Evolutionary conservation across 2,797 vertebrate species (phyloP).

Genomic region (Paguma larvata): DNA sequence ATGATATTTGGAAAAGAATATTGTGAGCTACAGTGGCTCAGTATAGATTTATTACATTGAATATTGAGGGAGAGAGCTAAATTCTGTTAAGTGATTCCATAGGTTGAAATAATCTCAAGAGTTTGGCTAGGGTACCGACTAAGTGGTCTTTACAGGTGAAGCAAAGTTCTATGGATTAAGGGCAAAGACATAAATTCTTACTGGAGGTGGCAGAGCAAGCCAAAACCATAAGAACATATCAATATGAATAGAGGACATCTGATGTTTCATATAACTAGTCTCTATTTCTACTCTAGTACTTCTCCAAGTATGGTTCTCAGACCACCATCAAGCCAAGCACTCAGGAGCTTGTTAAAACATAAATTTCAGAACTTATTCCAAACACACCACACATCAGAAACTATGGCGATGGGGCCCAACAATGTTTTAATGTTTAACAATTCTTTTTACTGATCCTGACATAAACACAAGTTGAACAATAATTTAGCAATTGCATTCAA

Average conservation of each 20-base stretch:
- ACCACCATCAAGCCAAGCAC: background rate
- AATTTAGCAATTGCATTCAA: background rate
- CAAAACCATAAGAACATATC: background rate
- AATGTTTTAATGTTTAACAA: conserved; percentile 15
- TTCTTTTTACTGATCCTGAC: background rate
- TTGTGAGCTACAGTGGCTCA: background rate
- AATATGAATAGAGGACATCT: background rate
- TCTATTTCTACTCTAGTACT: background rate
- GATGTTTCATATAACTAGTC: background rate
- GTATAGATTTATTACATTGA: background rate
- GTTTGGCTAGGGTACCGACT: background rate
- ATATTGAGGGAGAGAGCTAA: background rate
- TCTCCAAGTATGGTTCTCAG: background rate
- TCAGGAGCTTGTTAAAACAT: background rate
- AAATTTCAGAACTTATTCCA: background rate
- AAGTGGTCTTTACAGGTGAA: background rate
- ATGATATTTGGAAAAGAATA: background rate
- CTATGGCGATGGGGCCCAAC: background rate
- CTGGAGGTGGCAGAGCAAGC: background rate
- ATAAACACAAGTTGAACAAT: background rate
- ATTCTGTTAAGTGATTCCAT: background rate
- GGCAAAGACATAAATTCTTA: background rate
- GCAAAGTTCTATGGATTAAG: background rate
- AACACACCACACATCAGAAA: background rate
- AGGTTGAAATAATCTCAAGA: background rate